Conservation (phyloP, 2,797 vertebrate genomes). For the Helicolenus hilgendorfi region DNA sequence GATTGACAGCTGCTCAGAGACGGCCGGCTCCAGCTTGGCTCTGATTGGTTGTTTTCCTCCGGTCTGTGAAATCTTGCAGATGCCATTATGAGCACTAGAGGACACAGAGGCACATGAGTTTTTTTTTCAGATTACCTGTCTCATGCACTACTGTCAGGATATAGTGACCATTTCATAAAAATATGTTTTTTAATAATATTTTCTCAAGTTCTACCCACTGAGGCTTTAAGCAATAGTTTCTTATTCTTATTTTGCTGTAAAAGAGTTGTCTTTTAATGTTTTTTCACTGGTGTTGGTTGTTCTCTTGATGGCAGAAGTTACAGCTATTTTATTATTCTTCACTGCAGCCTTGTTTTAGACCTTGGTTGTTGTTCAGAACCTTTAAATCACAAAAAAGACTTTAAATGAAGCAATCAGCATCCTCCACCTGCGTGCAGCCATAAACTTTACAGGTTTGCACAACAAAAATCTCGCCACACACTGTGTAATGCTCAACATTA, state of each 20-base stretch:
- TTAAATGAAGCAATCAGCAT: constrained; percentile 16
- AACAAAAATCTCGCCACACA: constrained; percentile 17
- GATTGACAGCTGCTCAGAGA: too few species aligned
- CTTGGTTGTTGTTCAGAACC: neutral
- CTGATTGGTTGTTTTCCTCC: too few species aligned
- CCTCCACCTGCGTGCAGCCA: constrained; percentile 2
- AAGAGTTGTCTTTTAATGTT: neutral
- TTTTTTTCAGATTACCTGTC: too few species aligned
- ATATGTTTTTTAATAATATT: too few species aligned
- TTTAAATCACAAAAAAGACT: neutral
- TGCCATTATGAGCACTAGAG: too few species aligned
- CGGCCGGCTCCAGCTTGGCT: too few species aligned
- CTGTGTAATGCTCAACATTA: constrained; percentile 23
- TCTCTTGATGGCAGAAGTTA: neutral
- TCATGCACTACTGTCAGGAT: too few species aligned
- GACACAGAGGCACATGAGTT: too few species aligned
- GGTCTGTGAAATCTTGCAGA: too few species aligned
- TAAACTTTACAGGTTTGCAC: constrained; percentile 12
- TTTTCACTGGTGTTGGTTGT: neutral
- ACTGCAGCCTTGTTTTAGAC: neutral
- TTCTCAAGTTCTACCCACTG: too few species aligned
- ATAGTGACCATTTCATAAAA: too few species aligned
- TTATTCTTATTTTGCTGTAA: neutral
- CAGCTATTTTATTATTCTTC: neutral
- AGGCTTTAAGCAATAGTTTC: neutral